Evolutionary conservation across 1,140 invertebrate genomes (phyloP).

Genomic region (Watersipora subatra): DNA sequence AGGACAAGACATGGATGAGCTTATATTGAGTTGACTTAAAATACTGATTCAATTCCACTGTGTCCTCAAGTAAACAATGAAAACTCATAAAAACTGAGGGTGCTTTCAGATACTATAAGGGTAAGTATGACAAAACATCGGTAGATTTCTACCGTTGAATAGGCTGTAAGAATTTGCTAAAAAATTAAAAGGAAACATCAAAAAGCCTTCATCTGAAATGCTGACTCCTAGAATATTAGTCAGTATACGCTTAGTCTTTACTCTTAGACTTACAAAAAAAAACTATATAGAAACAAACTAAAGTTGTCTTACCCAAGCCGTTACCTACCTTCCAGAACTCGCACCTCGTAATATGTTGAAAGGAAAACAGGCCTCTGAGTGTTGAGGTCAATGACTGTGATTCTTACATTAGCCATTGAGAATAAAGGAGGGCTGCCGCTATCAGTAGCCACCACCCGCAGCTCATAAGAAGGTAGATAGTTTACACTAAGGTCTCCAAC

Average conservation of each 20-base stretch:
- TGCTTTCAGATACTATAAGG: no score
- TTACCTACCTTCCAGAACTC: neutral
- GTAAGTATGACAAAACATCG: no score
- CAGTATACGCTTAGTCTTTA: neutral
- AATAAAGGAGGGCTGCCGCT: neutral
- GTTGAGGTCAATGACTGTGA: neutral
- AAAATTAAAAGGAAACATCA: neutral
- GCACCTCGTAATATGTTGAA: neutral
- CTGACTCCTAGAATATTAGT: neutral
- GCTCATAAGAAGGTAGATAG: neutral
- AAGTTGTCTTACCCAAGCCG: no score
- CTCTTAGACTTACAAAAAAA: neutral
- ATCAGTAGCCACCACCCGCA: neutral
- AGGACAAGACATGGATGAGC: no score
- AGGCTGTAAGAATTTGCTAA: no score
- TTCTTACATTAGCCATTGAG: neutral
- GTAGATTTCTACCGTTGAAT: no score
- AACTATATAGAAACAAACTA: no score
- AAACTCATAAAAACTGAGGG: no score
- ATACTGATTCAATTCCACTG: no score
- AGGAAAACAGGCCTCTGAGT: neutral
- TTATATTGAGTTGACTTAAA: no score
- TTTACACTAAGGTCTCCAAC: neutral
- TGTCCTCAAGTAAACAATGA: no score
- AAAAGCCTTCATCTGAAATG: neutral